These are phyloP conservation scores for Apodemus agrarius DNA, from an alignment of 2,797 vertebrate species.

Conservation along the genomic window DNA sequence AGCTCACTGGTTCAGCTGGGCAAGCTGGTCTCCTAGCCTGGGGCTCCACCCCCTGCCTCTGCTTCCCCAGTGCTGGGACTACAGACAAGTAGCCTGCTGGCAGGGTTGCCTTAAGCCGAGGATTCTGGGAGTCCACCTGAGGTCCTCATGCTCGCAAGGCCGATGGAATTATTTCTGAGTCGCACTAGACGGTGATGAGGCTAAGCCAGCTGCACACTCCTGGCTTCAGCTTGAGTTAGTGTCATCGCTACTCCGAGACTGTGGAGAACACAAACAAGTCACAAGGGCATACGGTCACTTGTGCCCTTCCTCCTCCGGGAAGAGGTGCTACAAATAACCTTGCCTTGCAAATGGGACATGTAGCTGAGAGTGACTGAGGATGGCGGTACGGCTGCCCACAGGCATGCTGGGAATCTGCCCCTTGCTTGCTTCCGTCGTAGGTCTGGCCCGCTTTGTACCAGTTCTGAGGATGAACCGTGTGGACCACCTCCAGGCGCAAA, in stretches of 20 bases:
- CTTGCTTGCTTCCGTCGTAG: background rate
- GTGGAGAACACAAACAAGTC: background rate
- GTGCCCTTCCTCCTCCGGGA: background rate
- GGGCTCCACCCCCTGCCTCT: background rate
- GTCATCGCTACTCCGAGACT: background rate
- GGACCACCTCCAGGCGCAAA: background rate
- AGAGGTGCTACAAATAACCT: background rate
- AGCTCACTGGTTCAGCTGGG: background rate
- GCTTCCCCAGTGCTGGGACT: background rate
- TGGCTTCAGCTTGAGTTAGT: background rate
- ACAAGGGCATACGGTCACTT: background rate
- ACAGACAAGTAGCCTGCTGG: too few relatives aligned
- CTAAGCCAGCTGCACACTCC: background rate
- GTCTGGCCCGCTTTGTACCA: background rate
- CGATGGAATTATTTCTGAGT: background rate
- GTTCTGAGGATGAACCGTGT: background rate
- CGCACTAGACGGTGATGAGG: background rate
- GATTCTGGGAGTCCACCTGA: background rate
- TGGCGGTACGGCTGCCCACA: too few relatives aligned
- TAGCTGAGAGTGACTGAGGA: background rate
- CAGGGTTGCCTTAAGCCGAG: background rate
- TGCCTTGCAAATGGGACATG: background rate
- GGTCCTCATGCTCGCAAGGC: background rate
- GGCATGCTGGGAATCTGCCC: background rate
- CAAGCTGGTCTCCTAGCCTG: background rate